Evolutionary conservation across 1,140 invertebrate genomes (phyloP), one percentile per base, ranked within the genome.

Genomic region (Drosophila sp.): DNA sequence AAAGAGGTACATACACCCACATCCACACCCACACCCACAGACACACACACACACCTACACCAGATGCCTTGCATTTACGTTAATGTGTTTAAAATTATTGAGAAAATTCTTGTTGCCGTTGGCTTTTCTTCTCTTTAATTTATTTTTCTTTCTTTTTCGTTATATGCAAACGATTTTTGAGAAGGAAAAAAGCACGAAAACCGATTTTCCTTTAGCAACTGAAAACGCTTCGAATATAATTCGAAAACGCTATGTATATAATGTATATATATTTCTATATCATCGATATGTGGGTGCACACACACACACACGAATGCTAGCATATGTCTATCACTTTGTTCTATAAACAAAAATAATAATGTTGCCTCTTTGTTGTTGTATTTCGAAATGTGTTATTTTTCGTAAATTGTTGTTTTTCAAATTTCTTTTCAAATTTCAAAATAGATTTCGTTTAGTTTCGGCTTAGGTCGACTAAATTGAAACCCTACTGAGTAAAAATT

Each of bases 341-440:
- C 44, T 50, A 50, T 50, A 50, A 50, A 50, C 44, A 50, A 50
- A 50, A 50, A 50, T 50, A 50, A 50, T 50, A 50, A 50, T 50
- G 44, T 50, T 50, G 44, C 44, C 23, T 50, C 23, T 50, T 50
- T 50, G 44, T 50, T 50, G 23, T 50, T 50, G 44, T 50, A 50
- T 50, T 76, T 76, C 67, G 72, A 76, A 76, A 76, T 76, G 58
- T 76, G 33, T 76, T 38, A 58, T 62, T 60, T 75, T 7, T 57
- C 35, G 44, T 25, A 57, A 40, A 35, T 78, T 78, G 44, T 66
- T 69, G 56, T 63, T 35, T 40, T 58, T 68, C 57, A 54, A 66
- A 73, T 69, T 79, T 72, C 66, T 80, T 72, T 83, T 76, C 44
- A 69, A 32, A 66, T 80, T 83, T 80, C 80, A 83, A 83, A 85